phyloP scores from a whole-genome alignment of 2,888 invertebrate species.

The Eupithecia tripunctaria region DNA sequence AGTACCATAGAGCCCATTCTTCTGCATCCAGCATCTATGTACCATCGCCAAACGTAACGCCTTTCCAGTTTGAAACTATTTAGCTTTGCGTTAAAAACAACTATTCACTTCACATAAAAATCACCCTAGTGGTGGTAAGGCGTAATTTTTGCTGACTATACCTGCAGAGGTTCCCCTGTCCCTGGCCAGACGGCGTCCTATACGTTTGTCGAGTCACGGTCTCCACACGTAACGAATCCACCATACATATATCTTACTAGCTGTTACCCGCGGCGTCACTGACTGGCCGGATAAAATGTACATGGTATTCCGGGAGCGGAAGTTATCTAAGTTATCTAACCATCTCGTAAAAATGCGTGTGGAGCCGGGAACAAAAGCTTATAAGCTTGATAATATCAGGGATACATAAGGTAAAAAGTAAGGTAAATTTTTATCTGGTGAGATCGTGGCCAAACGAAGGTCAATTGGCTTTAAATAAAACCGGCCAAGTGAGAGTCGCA shows the following conservation, averaged over 20 bases:
- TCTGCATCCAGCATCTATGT: neutral
- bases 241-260: neutral
- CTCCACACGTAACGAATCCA: too few relatives aligned
- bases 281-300: neutral
- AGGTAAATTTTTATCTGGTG: neutral
- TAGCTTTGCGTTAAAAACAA: too few relatives aligned
- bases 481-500: too few relatives aligned
- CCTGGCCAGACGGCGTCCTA: neutral
- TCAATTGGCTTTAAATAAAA: neutral
- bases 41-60: too few relatives aligned
- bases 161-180: neutral
- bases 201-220: neutral
- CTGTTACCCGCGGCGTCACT: neutral
- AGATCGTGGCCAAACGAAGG: neutral
- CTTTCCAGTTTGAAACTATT: too few relatives aligned
- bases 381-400: too few relatives aligned
- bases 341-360: too few relatives aligned
- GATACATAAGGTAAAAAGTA: neutral
- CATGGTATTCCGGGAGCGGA: neutral
- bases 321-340: neutral
- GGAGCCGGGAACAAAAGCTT: neutral
- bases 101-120: too few relatives aligned
- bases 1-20: neutral
- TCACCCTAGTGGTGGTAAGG: too few relatives aligned
- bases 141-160: too few relatives aligned